phyloP scores from a whole-genome alignment of 1,140 invertebrate genomes.

The Physella acuta region DNA sequence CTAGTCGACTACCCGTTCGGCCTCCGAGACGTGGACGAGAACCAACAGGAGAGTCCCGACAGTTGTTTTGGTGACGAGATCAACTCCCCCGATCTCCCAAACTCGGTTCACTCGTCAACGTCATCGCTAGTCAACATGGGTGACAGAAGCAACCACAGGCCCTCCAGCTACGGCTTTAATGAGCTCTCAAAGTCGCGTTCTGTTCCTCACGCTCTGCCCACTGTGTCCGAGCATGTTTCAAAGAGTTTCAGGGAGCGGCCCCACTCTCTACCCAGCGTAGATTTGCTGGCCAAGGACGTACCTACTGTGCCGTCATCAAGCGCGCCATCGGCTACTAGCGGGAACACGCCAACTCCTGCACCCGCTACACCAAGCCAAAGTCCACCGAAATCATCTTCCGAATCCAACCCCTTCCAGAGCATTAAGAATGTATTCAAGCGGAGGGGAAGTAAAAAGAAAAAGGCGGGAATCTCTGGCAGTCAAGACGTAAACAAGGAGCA shows the following conservation, averaged over 20 bases:
- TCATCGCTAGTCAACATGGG: background rate
- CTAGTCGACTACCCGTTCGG: slow-evolving; percentile 28
- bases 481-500: slow-evolving; percentile 32
- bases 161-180: slow-evolving; percentile 7
- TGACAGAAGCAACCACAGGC: background rate
- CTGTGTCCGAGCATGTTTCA: slow-evolving; percentile 14
- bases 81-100: background rate
- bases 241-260: slow-evolving; percentile 33
- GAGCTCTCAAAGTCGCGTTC: slow-evolving; percentile 23
- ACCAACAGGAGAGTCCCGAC: slow-evolving; percentile 15
- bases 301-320: background rate
- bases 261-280: slow-evolving; percentile 37
- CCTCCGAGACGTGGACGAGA: slow-evolving; percentile 23
- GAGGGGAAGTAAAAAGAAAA: slow-evolving; percentile 40
- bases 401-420: slow-evolving; percentile 44
- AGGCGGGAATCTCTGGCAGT: slow-evolving; percentile 24
- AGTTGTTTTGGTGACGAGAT: slow-evolving; percentile 14
- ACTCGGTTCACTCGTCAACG: background rate
- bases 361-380: slow-evolving; percentile 9
- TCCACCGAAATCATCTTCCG: slow-evolving; percentile 15
- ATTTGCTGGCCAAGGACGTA: slow-evolving; percentile 24
- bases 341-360: background rate
- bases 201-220: slow-evolving; percentile 21
- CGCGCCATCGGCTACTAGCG: background rate
- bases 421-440: slow-evolving; percentile 43